Base-by-base conservation (phyloP, 2,113 vertebrate genomes). In the Rallus limicola region DNA sequence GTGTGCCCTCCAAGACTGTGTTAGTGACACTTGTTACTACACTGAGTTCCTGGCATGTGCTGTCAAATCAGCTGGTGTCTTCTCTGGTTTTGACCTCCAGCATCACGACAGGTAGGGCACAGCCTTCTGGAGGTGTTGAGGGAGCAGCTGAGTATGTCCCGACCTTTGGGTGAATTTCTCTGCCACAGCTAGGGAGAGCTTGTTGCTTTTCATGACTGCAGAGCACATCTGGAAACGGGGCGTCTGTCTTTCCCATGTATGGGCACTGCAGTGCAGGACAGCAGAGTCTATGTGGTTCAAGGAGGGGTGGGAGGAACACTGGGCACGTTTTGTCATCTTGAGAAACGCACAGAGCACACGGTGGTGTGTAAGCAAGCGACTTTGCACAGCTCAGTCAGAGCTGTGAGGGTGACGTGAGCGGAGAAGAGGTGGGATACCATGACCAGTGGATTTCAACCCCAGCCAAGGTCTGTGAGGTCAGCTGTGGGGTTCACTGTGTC, bases 191-290 rank as follows among this genome's bases (percentile, higher is more conserved):
- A 6, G 16, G 19, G 44, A 76, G 50, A 68, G 34, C 12, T 34
- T 40, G 40, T n/a, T 40, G 6, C n/a, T 46, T 58, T 58, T 46
- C 10, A 0, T 0, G 5, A 8, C 11, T 63, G 53, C 72, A 72
- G 48, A 40, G 74, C 60, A 8, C 23, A 10, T 8, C 52, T 50
- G 38, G 38, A 42, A 26, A 36, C 0, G 3, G 63, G 26, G 34
- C 20, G 46, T 69, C 40, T 31, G 59, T 23, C 40, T 53, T 9
- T 18, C 10, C 23, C 2, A 7, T 1, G 2, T 10, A 4, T 0
- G 1, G 71, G 56, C 63, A 34, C 38, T 3, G 0, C 0, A 0
- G 60, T 0, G 0, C 23, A 12, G 69, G 56, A 13, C 36, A 40
- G 40, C 2, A 0, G 31, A 5, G 40, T 10, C 10, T 40, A 36